These are phyloP conservation scores for Muscina levida DNA, from an alignment of 2,888 invertebrate genomes.

Conservation along the genomic window DNA sequence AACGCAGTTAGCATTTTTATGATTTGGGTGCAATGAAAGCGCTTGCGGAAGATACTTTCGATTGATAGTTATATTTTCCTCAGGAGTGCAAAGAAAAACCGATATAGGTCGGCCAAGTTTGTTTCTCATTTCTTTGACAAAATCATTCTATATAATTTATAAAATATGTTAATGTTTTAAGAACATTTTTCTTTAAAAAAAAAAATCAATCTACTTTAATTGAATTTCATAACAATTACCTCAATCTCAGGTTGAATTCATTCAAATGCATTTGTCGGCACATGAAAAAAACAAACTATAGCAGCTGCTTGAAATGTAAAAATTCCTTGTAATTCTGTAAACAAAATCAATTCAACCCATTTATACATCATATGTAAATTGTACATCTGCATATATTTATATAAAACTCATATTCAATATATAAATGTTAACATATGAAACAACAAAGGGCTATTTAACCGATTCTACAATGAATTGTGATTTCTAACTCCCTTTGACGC, in stretches of 20 bases:
- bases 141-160: too few relatives aligned
- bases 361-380: constrained; percentile 26
- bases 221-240: constrained; percentile 32
- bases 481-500: constrained; percentile 14
- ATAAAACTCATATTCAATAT: constrained; percentile 23
- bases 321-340: constrained; percentile 56
- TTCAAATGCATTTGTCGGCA: constrained; percentile 41
- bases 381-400: neutral
- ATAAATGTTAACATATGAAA: too few relatives aligned
- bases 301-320: constrained; percentile 36
- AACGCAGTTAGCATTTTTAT: too few relatives aligned
- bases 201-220: neutral
- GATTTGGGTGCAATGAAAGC: too few relatives aligned
- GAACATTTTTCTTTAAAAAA: too few relatives aligned
- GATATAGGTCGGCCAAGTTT: too few relatives aligned
- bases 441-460: constrained; percentile 54
- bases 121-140: too few relatives aligned
- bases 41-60: too few relatives aligned
- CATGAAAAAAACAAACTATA: constrained; percentile 27
- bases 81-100: too few relatives aligned
- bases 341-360: constrained; percentile 41
- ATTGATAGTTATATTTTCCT: too few relatives aligned
- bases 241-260: constrained; percentile 6
- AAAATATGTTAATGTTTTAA: too few relatives aligned
- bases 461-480: constrained; percentile 56